Evolutionary conservation across 2,888 invertebrate species (phyloP).

Genomic region (Cryptophagus acutangulus): DNA sequence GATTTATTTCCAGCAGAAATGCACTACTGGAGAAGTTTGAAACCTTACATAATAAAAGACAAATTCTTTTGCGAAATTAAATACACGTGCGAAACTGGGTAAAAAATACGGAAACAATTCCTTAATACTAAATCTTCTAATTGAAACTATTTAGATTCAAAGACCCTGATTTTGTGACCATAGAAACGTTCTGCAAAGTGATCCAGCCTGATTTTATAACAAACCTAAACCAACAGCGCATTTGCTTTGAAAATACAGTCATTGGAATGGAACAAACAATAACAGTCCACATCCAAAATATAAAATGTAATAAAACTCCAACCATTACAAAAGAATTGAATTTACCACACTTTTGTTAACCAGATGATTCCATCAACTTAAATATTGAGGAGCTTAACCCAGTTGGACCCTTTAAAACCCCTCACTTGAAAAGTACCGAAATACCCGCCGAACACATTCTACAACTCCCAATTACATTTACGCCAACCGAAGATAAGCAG

Average conservation of each 20-base stretch:
- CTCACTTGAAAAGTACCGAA: slow-evolving; percentile 16
- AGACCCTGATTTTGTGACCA: slow-evolving; percentile 12
- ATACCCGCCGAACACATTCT: slow-evolving; percentile 26
- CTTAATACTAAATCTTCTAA: not conserved
- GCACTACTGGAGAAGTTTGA: slow-evolving; percentile 28
- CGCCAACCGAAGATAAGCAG: slow-evolving; percentile 17
- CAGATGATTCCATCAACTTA: slow-evolving; percentile 23
- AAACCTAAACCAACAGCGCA: slow-evolving; percentile 25
- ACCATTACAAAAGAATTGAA: not conserved
- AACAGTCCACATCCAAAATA: slow-evolving; percentile 27
- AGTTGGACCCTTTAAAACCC: slow-evolving; percentile 22
- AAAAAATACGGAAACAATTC: slow-evolving; percentile 12
- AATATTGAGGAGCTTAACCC: slow-evolving; percentile 23
- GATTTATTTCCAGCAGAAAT: slow-evolving; percentile 32
- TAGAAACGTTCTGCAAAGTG: slow-evolving; percentile 26
- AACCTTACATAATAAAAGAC: slow-evolving; percentile 24
- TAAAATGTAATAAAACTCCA: slow-evolving; percentile 25
- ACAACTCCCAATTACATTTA: slow-evolving; percentile 25
- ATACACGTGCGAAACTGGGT: no score
- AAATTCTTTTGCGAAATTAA: slow-evolving; percentile 24
- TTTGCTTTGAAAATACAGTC: slow-evolving; percentile 28
- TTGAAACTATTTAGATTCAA: slow-evolving; percentile 1
- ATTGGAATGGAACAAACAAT: slow-evolving; percentile 23
- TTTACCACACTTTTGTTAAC: not conserved
- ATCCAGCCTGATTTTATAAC: slow-evolving; percentile 29